Evolutionary conservation across 2,888 invertebrate species (phyloP).

Genomic region (Congeria kusceri): DNA sequence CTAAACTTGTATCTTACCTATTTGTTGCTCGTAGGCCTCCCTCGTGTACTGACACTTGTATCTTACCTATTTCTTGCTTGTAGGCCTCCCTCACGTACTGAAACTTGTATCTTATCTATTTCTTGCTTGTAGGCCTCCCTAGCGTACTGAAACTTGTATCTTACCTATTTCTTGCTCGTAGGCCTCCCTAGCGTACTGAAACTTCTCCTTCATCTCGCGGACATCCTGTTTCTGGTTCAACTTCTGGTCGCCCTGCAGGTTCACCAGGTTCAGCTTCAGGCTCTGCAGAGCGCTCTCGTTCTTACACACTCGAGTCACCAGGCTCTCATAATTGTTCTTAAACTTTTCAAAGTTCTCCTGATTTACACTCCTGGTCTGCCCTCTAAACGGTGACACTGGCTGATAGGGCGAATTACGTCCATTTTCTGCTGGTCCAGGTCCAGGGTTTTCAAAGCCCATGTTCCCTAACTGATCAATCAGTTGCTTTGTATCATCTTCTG

Average conservation of each 20-base stretch:
- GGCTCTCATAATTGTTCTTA: slow-evolving; percentile 70
- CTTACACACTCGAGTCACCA: slow-evolving; percentile 79
- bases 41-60: too few species aligned
- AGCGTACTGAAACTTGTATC: too few species aligned
- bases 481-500: slow-evolving; percentile 75
- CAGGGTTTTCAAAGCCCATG: slow-evolving; percentile 68
- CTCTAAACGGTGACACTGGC: slow-evolving; percentile 60
- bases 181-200: slow-evolving; percentile 68
- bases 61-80: too few species aligned
- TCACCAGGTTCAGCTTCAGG: slow-evolving; percentile 77
- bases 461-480: slow-evolving; percentile 73
- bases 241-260: slow-evolving; percentile 76
- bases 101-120: too few species aligned
- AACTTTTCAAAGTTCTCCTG: slow-evolving; percentile 64
- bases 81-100: too few species aligned
- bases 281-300: slow-evolving; percentile 81
- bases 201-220: slow-evolving; percentile 71
- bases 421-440: slow-evolving; percentile 2
- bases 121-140: too few species aligned
- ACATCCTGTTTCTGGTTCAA: slow-evolving; percentile 69
- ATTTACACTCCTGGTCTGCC: slow-evolving; percentile 33
- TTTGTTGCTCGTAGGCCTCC: too few species aligned
- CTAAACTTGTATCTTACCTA: too few species aligned
- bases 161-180: slow-evolving; percentile 76
- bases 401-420: slow-evolving; percentile 32